Evolutionary conservation across 2,888 invertebrate species (phyloP), one percentile per base, ranked within the genome.

Genomic region (Hoplodrina ambigua): DNA sequence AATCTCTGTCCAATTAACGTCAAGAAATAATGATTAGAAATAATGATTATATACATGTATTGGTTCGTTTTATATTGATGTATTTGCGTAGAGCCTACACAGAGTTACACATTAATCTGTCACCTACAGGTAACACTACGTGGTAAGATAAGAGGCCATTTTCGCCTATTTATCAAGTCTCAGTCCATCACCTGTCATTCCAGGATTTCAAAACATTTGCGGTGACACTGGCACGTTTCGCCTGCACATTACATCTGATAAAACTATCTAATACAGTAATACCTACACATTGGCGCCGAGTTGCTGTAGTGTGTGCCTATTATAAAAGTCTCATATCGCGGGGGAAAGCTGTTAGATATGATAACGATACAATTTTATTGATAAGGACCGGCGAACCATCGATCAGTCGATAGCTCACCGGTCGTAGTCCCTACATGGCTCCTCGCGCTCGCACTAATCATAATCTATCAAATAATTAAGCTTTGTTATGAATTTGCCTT

Each of bases 341-440:
- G 91, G 94, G 95, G 94, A 95, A 95, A 95, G 95, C 95, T 94
- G 94, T 87, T 91, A 92, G 96, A 95, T 95, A 96, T 95, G 96
- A 95, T 96, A 96, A 95, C 88, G 91, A 89, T 88, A 93, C 90
- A 92, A 94, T 94, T 93, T 94, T 95, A 95, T 94, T 94, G 95
- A 95, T 96, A 96, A 95, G 90, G 88, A 82, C 86, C 89, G 88
- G 88, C 90, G 91, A 90, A 88, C 88, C 94, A 95, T 95, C 94
- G 95, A 96, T 95, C 94, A 95, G 94, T 94, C 88, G 94, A 92
- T 89, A 94, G 91, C 92, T 91, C 86, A 92, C 91, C 90, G 90
- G 86, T 76, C 85, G 88, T 86, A 89, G 89, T 90, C 85, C 89
- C 80, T 74, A 60, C 81, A 86, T 82, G 86, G 74, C 85, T 81